Evolutionary conservation across 2,113 vertebrate genomes (phyloP).

Genomic region (Macquaria australasica): DNA sequence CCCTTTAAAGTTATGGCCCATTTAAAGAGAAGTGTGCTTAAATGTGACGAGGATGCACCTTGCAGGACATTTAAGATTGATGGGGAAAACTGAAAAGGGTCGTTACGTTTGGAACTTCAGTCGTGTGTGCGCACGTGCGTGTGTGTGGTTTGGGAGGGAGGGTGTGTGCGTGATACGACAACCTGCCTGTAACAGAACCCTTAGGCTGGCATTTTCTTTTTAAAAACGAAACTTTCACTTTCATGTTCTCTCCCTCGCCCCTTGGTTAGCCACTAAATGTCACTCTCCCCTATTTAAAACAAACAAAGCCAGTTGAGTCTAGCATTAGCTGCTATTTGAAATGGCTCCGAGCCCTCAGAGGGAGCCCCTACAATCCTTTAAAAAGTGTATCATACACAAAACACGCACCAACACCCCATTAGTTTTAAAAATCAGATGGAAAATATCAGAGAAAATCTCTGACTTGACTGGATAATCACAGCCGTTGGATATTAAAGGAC

Average conservation of each 20-base stretch:
- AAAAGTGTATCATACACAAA: slow-evolving; percentile 67
- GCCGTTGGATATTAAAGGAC: slow-evolving; percentile 74
- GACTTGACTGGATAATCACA: slow-evolving; percentile 80
- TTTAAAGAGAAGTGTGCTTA: slow-evolving; percentile 80
- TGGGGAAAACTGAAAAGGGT: slow-evolving; percentile 71
- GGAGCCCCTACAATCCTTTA: slow-evolving; percentile 52
- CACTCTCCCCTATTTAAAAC: slow-evolving; percentile 80
- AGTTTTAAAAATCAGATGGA: slow-evolving; percentile 74
- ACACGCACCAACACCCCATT: slow-evolving; percentile 68
- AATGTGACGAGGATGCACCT: slow-evolving; percentile 79
- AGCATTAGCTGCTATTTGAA: slow-evolving; percentile 79
- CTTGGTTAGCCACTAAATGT: slow-evolving; percentile 82
- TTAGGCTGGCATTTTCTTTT: slow-evolving; percentile 73
- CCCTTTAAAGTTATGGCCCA: slow-evolving; percentile 81
- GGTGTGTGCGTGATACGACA: slow-evolving; percentile 63
- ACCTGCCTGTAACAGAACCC: slow-evolving; percentile 76
- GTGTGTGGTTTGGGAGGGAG: slow-evolving; percentile 37
- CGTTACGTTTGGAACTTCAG: slow-evolving; percentile 42
- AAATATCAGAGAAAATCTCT: slow-evolving; percentile 73
- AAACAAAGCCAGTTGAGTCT: slow-evolving; percentile 78
- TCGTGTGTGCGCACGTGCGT: background rate
- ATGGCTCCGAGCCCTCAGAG: slow-evolving; percentile 74
- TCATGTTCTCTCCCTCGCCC: slow-evolving; percentile 77
- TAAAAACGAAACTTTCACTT: slow-evolving; percentile 79
- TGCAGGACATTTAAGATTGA: slow-evolving; percentile 73